Conservation (phyloP, 2,113 vertebrate genomes). For the Chroicocephalus ridibundus region DNA sequence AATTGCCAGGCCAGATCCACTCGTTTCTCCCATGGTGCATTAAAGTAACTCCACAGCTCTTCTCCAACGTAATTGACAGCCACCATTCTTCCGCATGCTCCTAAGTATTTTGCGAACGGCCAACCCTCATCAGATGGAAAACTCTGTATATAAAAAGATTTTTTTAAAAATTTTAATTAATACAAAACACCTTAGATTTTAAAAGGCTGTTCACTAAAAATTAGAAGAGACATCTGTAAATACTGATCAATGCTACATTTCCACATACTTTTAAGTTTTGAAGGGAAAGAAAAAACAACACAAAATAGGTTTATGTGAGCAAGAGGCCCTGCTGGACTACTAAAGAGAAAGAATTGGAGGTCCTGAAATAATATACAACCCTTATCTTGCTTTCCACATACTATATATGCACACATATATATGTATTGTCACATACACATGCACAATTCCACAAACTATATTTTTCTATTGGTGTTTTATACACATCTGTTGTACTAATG, state of each 20-base stretch:
- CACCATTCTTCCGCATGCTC: slow-evolving; percentile 96
- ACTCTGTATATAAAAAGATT: slow-evolving; percentile 76
- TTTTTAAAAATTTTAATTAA: background rate
- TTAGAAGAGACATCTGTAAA: background rate
- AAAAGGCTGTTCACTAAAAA: background rate
- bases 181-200: background rate
- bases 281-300: background rate
- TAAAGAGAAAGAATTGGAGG: background rate
- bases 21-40: slow-evolving; percentile 94
- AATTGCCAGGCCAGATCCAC: slow-evolving; percentile 94
- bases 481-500: background rate
- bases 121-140: slow-evolving; percentile 98
- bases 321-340: background rate
- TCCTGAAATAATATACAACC: background rate
- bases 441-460: background rate
- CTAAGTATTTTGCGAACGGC: slow-evolving; percentile 97
- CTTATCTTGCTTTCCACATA: background rate
- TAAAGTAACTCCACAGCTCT: slow-evolving; percentile 97
- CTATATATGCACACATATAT: background rate
- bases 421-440: background rate
- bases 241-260: background rate
- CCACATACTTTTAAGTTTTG: background rate
- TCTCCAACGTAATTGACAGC: slow-evolving; percentile 98
- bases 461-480: background rate
- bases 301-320: background rate